Base-by-base conservation (phyloP, 2,797 vertebrate species). In the Argya squamiceps region DNA sequence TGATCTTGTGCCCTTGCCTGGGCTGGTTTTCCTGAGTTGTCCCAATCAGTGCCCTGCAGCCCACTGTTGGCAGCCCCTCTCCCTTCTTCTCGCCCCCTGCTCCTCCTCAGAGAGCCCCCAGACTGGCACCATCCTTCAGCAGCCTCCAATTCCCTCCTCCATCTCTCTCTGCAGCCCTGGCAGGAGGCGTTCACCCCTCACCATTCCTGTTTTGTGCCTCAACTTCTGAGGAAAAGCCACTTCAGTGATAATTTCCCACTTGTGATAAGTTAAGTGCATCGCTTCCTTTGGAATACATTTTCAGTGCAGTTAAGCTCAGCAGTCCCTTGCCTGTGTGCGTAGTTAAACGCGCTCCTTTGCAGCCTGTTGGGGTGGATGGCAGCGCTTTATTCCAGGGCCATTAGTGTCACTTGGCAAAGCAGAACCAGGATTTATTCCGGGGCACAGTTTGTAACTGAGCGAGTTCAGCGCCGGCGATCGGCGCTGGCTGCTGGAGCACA, bases 241-340 rank as follows among this genome's bases (percentile, higher is more conserved):
- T 97, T 96, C 85, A 94, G 95, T 81, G 95, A 96, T 97, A 96
- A 97, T 98, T 98, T 97, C 95, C 94, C 97, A 97, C 97, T 97
- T 96, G 95, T 97, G 97, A 97, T 97, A 95, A 97, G 97, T 97
- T 97, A 97, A 98, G 97, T 97, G 97, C 98, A 92, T 97, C 84
- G 46, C 97, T 98, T 97, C 97, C 83, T 94, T 90, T 79, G 74
- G 96, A 96, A 97, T 97, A 88, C 91, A 94, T 97, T 97, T 97
- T 96, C 97, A 96, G 96, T 96, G 96, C 95, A 81, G 96, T 97
- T 97, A 93, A 97, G 93, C 96, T 91, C 96, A 95, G 97, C 97
- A 86, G 95, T 97, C 86, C 87, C 97, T 96, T 55, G 97, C 97
- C 96, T 90, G 96, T 80, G 96, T 77, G 91, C 96, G 68, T 46